phyloP scores from a whole-genome alignment of 1,140 invertebrate species.

The Brachionus rubens region DNA sequence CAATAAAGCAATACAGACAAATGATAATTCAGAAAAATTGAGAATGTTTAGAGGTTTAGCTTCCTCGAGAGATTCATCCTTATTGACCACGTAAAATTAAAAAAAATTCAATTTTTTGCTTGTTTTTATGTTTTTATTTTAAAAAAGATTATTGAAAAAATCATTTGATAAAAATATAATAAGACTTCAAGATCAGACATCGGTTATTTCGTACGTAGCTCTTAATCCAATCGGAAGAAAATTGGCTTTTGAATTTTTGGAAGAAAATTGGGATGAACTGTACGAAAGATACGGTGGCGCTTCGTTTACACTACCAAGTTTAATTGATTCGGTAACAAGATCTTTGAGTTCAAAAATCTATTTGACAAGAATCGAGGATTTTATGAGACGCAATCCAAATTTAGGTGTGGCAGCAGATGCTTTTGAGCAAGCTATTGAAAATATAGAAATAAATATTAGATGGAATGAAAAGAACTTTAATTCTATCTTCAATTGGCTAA shows the following conservation, averaged over 20 bases:
- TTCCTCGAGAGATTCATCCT: not conserved
- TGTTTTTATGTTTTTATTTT: not conserved
- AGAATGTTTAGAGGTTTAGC: not conserved
- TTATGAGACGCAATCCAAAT: conserved; percentile 50
- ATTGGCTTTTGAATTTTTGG: conserved; percentile 39
- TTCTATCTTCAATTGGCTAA: conserved; percentile 71
- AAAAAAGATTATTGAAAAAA: not conserved
- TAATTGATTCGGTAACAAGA: conserved; percentile 51
- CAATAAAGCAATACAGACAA: not conserved
- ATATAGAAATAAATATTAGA: conserved; percentile 72
- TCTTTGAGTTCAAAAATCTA: conserved; percentile 13
- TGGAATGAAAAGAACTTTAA: conserved; percentile 75
- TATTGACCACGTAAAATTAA: not conserved
- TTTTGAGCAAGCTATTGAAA: conserved; percentile 73
- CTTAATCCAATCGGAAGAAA: not conserved
- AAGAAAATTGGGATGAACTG: conserved; percentile 39
- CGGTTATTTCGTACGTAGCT: not conserved
- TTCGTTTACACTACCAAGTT: conserved; percentile 50
- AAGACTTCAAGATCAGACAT: conserved; percentile 32
- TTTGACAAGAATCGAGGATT: conserved; percentile 47
- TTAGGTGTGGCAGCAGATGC: conserved; percentile 67
- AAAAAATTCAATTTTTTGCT: not conserved
- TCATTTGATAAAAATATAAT: not conserved
- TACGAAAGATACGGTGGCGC: conserved; percentile 46
- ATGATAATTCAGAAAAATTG: conserved; percentile 40